Evolutionary conservation across 2,113 vertebrate genomes (phyloP).

Genomic region (Patagioenas fasciata): DNA sequence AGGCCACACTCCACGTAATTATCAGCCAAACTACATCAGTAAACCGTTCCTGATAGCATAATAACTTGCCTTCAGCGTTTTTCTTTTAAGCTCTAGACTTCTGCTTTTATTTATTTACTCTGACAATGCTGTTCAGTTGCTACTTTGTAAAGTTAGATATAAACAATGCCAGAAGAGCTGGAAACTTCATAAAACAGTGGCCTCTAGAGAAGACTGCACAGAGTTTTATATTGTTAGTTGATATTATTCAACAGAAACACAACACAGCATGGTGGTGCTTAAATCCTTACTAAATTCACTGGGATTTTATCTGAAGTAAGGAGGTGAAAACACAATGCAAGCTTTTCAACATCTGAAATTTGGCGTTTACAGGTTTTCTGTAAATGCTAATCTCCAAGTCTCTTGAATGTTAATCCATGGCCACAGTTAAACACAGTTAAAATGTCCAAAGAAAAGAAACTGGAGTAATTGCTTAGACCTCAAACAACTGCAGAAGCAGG

Average conservation of each 20-base stretch:
- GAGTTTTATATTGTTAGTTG: background rate
- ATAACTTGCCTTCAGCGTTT: conserved; percentile 47
- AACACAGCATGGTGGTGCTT: background rate
- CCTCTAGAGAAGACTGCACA: background rate
- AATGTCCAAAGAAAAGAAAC: background rate
- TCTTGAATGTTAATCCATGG: background rate
- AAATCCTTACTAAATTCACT: background rate
- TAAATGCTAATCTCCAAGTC: background rate
- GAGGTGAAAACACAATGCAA: background rate
- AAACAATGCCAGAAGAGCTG: background rate
- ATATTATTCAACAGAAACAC: background rate
- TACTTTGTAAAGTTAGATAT: background rate
- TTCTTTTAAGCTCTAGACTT: conserved; percentile 5
- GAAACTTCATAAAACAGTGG: background rate
- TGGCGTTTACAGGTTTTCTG: background rate
- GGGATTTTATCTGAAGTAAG: background rate
- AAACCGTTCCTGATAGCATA: background rate
- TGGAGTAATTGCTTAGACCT: background rate
- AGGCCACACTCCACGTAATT: background rate
- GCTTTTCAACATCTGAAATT: background rate
- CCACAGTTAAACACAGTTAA: background rate
- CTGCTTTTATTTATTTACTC: conserved; percentile 36
- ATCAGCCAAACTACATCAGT: conserved; percentile 41
- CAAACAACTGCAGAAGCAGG: background rate
- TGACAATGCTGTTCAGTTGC: conserved; percentile 34